A percentile compares a stretch with the other conserved stretches of the same genome.
These are phyloP conservation scores for Dichetophora obliterata DNA, from an alignment of 2,888 invertebrate species.

Conservation along the genomic window DNA sequence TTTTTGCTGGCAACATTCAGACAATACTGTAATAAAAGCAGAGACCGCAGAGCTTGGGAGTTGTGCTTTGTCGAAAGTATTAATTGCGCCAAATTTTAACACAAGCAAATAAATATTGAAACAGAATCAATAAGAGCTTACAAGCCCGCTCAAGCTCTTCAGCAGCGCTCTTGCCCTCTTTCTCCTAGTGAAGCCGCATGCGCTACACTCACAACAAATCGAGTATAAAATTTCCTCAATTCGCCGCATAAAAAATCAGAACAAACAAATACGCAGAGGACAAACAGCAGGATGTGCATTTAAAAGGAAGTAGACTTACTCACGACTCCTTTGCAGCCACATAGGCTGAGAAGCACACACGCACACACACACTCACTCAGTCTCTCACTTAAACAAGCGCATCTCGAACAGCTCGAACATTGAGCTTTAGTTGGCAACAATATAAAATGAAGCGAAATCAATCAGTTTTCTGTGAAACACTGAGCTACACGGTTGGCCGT, in stretches of 20 bases:
- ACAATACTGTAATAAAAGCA: too few relatives aligned
- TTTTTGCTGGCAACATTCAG: not conserved
- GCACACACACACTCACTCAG: not conserved
- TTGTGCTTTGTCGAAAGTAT: too few relatives aligned
- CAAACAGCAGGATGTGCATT: slow-evolving; percentile 4
- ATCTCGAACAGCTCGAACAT: not conserved
- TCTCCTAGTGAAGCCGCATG: not conserved
- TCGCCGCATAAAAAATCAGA: slow-evolving; percentile 9
- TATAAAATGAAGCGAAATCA: slow-evolving; percentile 4
- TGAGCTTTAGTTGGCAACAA: not conserved
- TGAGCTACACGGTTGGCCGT: slow-evolving; percentile 14
- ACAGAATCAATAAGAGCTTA: too few relatives aligned
- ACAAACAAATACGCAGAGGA: not conserved
- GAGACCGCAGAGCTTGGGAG: too few relatives aligned
- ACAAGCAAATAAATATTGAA: too few relatives aligned
- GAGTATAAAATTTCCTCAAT: not conserved
- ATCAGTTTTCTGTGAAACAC: slow-evolving; percentile 30
- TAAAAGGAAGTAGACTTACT: not conserved
- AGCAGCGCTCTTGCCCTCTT: not conserved
- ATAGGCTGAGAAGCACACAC: not conserved
- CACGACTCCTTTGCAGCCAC: not conserved
- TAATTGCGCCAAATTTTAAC: too few relatives aligned
- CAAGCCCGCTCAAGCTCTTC: too few relatives aligned
- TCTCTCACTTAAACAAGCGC: not conserved
- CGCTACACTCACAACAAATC: too few relatives aligned